phyloP scores from a whole-genome alignment of 1,140 invertebrate species.

The Drosophila pectinifera region DNA sequence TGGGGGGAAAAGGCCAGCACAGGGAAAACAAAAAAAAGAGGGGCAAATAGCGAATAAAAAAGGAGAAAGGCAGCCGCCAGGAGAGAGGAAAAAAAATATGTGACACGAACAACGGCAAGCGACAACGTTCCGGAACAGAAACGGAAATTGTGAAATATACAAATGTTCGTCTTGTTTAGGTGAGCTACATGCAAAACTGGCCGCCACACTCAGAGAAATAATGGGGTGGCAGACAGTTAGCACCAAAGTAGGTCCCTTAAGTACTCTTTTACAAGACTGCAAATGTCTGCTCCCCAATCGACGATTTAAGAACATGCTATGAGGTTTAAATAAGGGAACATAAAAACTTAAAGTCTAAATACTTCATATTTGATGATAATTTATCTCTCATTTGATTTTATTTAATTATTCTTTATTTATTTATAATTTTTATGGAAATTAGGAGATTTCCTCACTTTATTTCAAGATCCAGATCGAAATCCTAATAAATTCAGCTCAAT shows the following conservation, averaged over 20 bases:
- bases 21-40: slow-evolving; percentile 10
- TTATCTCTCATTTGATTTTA: neutral
- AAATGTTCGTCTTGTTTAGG: slow-evolving; percentile 77
- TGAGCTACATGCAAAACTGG: slow-evolving; percentile 67
- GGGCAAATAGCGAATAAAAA: slow-evolving; percentile 49
- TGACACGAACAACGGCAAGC: slow-evolving; percentile 74
- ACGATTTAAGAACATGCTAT: too few species aligned
- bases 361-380: too few species aligned
- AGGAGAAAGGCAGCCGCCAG: slow-evolving; percentile 24
- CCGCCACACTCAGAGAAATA: slow-evolving; percentile 1
- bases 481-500: too few species aligned
- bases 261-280: too few species aligned
- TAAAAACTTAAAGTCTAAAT: neutral
- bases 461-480: too few species aligned
- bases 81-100: slow-evolving; percentile 64
- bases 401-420: too few species aligned
- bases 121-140: slow-evolving; percentile 77
- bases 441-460: too few species aligned
- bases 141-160: slow-evolving; percentile 81
- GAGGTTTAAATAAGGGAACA: too few species aligned
- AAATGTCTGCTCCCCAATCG: too few species aligned
- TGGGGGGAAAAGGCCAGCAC: slow-evolving; percentile 60
- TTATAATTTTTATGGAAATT: too few species aligned
- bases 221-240: too few species aligned
- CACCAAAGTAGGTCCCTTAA: too few species aligned